Evolutionary conservation across 2,888 invertebrate genomes (phyloP).

Genomic region (Yponomeuta evonymella): DNA sequence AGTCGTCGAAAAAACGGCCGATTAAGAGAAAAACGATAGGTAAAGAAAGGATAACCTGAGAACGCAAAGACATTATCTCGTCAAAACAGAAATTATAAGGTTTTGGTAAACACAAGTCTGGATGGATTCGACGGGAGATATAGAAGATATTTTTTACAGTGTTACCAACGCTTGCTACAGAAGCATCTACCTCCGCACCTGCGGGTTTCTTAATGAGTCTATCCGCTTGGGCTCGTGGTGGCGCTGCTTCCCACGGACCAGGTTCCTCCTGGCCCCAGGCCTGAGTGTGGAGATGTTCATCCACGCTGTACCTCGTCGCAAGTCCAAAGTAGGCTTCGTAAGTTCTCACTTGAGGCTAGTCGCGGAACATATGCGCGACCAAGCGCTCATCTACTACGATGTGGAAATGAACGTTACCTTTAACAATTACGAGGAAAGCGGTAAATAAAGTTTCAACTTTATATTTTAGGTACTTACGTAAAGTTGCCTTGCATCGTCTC

Average conservation of each 20-base stretch:
- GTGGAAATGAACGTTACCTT: slow-evolving; percentile 48
- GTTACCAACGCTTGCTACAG: slow-evolving; percentile 41
- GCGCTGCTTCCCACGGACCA: slow-evolving; percentile 43
- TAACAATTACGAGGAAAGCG: slow-evolving; percentile 31
- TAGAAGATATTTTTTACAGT: slow-evolving; percentile 28
- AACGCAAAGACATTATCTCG: neutral
- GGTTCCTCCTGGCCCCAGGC: slow-evolving; percentile 46
- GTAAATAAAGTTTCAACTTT: neutral
- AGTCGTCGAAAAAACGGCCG: no score
- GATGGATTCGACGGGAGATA: neutral
- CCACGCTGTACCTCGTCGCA: slow-evolving; percentile 38
- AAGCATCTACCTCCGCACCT: slow-evolving; percentile 44
- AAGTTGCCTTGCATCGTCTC: no score
- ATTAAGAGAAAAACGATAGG: no score
- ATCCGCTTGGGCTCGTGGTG: slow-evolving; percentile 48
- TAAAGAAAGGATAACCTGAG: no score
- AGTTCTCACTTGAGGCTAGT: slow-evolving; percentile 42
- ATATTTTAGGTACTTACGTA: no score
- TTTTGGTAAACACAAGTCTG: neutral
- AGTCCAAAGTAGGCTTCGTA: slow-evolving; percentile 33
- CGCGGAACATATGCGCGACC: slow-evolving; percentile 46
- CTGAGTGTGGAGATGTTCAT: slow-evolving; percentile 36
- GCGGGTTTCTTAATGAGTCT: slow-evolving; percentile 45
- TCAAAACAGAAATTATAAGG: neutral
- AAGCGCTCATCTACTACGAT: slow-evolving; percentile 43